Evolutionary conservation across 2,797 vertebrate genomes (phyloP).

Genomic region (Glyptemys insculpta): DNA sequence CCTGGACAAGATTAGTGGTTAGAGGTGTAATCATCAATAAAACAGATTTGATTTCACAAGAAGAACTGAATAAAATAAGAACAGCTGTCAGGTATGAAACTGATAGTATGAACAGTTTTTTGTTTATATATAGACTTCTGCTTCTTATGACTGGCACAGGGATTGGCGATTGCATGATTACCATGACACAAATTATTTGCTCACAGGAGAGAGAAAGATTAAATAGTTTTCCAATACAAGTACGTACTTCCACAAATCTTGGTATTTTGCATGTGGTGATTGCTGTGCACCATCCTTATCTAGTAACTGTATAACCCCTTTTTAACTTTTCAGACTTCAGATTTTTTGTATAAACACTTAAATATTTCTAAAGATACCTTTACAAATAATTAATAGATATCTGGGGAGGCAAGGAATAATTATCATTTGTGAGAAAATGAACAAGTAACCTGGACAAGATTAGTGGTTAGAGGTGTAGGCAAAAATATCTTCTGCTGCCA

Average conservation of each 20-base stretch:
- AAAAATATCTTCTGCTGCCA: not conserved
- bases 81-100: conserved; percentile 86
- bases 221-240: not conserved
- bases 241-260: not conserved
- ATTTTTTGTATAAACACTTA: not conserved
- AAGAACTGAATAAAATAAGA: conserved; percentile 86
- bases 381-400: fast-evolving
- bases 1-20: no score
- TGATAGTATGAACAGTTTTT: not conserved
- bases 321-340: not conserved
- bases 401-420: not conserved
- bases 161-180: not conserved
- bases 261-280: not conserved
- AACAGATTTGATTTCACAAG: conserved; percentile 90
- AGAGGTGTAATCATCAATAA: conserved; percentile 97
- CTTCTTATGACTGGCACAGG: not conserved
- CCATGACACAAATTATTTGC: fast-evolving
- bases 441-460: not conserved
- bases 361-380: not conserved
- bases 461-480: not conserved
- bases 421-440: not conserved
- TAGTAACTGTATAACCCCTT: not conserved
- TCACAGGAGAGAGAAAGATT: not conserved
- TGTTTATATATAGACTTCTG: not conserved
- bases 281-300: not conserved